phyloP scores from a whole-genome alignment of 2,113 vertebrate species.

The Lepus americanus region DNA sequence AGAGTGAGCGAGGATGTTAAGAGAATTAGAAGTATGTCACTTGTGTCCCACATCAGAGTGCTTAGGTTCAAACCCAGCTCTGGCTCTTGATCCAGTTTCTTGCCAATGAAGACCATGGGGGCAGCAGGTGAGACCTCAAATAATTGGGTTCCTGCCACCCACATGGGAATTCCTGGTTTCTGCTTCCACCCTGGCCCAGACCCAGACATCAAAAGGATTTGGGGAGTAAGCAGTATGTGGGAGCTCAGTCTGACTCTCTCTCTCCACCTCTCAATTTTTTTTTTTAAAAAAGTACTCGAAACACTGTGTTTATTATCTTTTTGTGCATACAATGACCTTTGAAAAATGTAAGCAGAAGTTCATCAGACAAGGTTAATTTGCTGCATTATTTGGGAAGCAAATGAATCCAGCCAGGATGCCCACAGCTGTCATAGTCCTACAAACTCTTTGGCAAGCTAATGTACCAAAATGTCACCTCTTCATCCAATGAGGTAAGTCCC shows the following conservation, averaged over 20 bases:
- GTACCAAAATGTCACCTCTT: constrained; percentile 37
- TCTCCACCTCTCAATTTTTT: no score
- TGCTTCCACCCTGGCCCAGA: no score
- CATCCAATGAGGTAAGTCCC: neutral
- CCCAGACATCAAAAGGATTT: no score
- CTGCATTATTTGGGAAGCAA: constrained; percentile 38
- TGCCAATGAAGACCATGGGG: no score
- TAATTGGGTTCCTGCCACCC: no score
- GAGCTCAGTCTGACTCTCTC: no score
- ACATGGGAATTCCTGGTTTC: no score
- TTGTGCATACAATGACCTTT: neutral
- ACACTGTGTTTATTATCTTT: neutral
- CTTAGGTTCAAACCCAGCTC: no score
- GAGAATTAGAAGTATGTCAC: neutral
- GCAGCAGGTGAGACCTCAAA: no score
- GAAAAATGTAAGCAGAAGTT: constrained; percentile 50
- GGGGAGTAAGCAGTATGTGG: no score
- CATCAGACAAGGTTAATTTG: constrained; percentile 62
- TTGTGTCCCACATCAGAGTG: no score
- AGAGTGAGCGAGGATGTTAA: neutral
- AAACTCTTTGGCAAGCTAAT: constrained; percentile 24
- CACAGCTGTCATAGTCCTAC: neutral
- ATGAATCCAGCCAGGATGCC: constrained; percentile 13
- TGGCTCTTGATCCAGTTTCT: no score
- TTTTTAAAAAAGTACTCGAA: neutral